Percentiles rank a stretch among this genome's conserved stretches.
phyloP scores from a whole-genome alignment of 2,888 invertebrate species.

The Andrena hattorfiana region DNA sequence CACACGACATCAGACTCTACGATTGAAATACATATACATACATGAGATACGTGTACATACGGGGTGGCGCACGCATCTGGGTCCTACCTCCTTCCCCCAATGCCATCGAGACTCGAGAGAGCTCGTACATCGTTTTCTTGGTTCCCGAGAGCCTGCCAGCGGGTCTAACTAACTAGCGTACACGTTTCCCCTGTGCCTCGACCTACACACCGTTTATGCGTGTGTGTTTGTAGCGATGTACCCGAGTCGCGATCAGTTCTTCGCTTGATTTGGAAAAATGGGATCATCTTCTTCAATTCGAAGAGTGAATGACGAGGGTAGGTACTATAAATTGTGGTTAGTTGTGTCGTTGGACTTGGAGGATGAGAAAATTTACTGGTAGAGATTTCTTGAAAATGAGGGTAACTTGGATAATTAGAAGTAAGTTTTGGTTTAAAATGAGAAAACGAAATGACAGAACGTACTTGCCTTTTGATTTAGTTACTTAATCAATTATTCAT shows the following conservation, averaged over 20 bases:
- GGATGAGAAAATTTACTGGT: not conserved
- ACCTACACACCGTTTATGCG: conserved; percentile 62
- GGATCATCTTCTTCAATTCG: not conserved
- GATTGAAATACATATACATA: conserved; percentile 40
- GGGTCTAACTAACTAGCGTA: conserved; percentile 80
- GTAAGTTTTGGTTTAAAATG: too few species aligned
- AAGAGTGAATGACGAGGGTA: too few species aligned
- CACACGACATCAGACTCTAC: conserved; percentile 27
- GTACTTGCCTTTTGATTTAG: not conserved
- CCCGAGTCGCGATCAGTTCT: conserved; percentile 48
- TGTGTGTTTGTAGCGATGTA: conserved; percentile 62
- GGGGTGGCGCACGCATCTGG: conserved; percentile 63
- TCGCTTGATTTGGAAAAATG: not conserved
- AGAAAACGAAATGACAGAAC: too few species aligned
- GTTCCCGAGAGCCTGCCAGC: conserved; percentile 71
- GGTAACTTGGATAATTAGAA: too few species aligned
- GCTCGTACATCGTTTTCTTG: conserved; percentile 67
- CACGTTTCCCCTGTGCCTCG: conserved; percentile 67
- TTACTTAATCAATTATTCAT: not conserved
- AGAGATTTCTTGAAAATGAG: not conserved
- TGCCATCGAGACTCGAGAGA: conserved; percentile 49
- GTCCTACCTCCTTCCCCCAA: conserved; percentile 70
- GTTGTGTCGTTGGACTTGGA: not conserved
- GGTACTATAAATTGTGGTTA: not conserved
- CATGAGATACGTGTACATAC: conserved; percentile 8